Evolutionary conservation across 2,888 invertebrate species (phyloP), one percentile per base, ranked within the genome.

Genomic region (Acleris holmiana): DNA sequence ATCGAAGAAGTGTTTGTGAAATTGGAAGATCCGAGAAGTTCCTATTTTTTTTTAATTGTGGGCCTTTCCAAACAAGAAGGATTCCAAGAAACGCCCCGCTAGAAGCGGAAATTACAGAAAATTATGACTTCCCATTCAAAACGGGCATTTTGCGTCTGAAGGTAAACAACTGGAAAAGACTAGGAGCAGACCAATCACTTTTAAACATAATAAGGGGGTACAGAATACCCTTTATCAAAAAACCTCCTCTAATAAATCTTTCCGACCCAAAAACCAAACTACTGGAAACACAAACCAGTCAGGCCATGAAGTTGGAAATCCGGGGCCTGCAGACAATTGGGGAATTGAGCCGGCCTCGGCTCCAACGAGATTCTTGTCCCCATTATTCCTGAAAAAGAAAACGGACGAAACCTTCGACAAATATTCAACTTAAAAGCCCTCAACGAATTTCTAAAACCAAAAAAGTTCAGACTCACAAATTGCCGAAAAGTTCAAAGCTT

Each of bases 381-480:
- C 61, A 0, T 35, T 72, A 25, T 71, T 71, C 23, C 51, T 68
- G 13, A 23, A 23, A 25, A 7, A 53, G 41, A 71, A 71, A 51
- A 2, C 67, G 1, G 63, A 72, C 35, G 70, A 68, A 1, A 55
- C 51, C 1, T 21, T 60, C 48, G 70, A 2, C 66, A 60, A 4
- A 71, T 71, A 2, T 61, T 71, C 23, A 65, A 73, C 18, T 19
- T 71, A 35, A 70, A 58, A 66, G 23, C 19, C 6, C 54, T 73
- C 17, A 73, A 71, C 57, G 7, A 49, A 10, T 71, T 59, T 41
- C 17, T 71, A 2, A 23, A 21, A 0, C 50, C 69, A 5, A 56
- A 54, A 13, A 69, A 67, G 40, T 72, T 71, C 51, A 54, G 63
- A 2, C 53, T 72, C 8, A 47, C 69, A 25, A 71, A 68, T 25